A percentile compares a stretch with the other conserved stretches of the same genome.
Evolutionary conservation across 2,797 vertebrate genomes (phyloP).

Genomic region (Limosa lapponica): DNA sequence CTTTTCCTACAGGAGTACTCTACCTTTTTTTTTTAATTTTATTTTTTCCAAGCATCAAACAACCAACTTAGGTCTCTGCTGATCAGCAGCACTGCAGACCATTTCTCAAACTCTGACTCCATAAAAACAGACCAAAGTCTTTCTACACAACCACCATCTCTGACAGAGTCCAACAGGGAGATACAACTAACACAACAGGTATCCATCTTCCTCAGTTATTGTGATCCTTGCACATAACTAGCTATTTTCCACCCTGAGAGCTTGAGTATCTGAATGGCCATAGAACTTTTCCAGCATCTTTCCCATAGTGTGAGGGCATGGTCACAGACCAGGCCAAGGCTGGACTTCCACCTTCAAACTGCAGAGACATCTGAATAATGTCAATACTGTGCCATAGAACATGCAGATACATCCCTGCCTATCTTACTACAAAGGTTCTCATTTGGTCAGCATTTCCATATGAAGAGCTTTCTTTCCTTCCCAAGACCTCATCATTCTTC

Average conservation of each 20-base stretch:
- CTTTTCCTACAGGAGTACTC: background rate
- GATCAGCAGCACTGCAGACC: background rate
- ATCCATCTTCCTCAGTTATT: background rate
- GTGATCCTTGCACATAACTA: background rate
- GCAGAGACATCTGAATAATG: background rate
- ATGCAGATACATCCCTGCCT: background rate
- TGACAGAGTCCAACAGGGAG: background rate
- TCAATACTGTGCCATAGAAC: background rate
- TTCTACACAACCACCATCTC: background rate
- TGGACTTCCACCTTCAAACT: background rate
- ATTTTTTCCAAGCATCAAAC: background rate
- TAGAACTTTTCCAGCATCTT: background rate
- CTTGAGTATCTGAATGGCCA: background rate
- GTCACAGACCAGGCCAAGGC: background rate
- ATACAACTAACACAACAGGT: background rate
- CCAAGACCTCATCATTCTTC: background rate
- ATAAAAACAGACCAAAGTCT: background rate
- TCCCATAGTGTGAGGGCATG: background rate
- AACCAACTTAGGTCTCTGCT: background rate
- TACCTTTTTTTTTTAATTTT: background rate
- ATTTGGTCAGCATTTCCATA: background rate
- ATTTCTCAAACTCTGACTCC: background rate
- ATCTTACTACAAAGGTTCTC: background rate
- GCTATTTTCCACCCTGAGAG: background rate
- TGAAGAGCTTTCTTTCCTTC: background rate